Percentiles rank a stretch among this genome's conserved stretches.
phyloP scores from a whole-genome alignment of 1,140 invertebrate species.

The Chironomus tepperi region DNA sequence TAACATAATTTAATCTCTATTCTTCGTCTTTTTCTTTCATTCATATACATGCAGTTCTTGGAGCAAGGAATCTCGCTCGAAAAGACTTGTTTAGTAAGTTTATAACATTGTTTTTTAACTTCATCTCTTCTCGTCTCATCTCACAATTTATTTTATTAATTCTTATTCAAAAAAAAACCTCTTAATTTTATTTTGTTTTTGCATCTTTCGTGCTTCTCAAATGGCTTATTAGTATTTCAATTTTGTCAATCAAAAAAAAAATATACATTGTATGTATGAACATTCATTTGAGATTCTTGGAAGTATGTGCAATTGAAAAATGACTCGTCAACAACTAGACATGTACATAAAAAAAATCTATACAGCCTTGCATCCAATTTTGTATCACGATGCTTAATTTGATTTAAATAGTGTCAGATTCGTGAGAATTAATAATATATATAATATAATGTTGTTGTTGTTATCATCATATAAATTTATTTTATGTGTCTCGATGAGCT shows the following conservation, averaged over 20 bases:
- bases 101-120: conserved; percentile 40
- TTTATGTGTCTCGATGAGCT: neutral
- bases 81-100: conserved; percentile 92
- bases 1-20: conserved; percentile 21
- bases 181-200: neutral
- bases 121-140: conserved; percentile 21
- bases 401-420: neutral
- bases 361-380: neutral
- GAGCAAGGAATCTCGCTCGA: conserved; percentile 87
- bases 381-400: neutral
- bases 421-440: conserved; percentile 14
- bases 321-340: neutral
- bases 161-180: no score
- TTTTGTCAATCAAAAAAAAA: neutral
- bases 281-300: neutral
- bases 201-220: neutral
- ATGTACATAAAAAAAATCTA: neutral
- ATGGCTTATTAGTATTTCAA: neutral
- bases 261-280: conserved; percentile 27
- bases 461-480: neutral
- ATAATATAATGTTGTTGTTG: neutral
- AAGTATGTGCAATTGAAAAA: neutral
- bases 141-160: no score
- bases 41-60: conserved; percentile 70
- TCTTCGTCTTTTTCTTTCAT: conserved; percentile 35